Conservation (phyloP, 2,113 vertebrate genomes). For the Eptesicus fuscus region DNA sequence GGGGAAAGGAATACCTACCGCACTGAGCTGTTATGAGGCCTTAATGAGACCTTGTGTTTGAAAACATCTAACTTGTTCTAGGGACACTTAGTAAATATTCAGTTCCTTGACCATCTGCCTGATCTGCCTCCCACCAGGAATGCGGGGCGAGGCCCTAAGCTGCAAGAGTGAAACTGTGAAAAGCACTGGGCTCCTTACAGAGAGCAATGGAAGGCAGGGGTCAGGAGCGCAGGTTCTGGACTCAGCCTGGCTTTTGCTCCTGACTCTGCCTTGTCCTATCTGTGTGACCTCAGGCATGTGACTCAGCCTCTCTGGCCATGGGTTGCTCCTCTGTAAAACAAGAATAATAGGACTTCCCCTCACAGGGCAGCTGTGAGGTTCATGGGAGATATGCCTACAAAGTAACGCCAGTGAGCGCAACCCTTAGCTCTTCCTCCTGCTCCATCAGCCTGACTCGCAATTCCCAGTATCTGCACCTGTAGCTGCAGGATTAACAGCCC, state of each 20-base stretch:
- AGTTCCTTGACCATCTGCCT: not conserved
- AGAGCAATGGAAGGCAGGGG: rapidly evolving
- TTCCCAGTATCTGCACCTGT: no score
- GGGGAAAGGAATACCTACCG: not conserved
- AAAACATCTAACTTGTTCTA: not conserved
- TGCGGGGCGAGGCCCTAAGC: not conserved
- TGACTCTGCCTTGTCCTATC: not conserved
- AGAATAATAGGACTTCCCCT: not conserved
- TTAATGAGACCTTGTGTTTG: not conserved
- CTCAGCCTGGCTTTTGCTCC: not conserved
- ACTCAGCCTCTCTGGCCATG: not conserved
- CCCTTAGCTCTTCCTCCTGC: not conserved
- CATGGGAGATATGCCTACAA: not conserved
- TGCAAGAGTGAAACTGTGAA: not conserved
- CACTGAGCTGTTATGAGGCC: not conserved
- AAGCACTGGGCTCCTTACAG: not conserved
- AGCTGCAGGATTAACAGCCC: not conserved
- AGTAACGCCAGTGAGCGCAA: rapidly evolving
- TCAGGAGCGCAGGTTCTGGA: not conserved
- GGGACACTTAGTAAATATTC: not conserved
- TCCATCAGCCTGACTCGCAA: not conserved
- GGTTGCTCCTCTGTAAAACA: not conserved
- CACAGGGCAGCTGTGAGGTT: not conserved
- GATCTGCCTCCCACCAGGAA: not conserved
- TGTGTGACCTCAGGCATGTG: not conserved